phyloP scores from a whole-genome alignment of 1,140 invertebrate genomes.

The Probaryconus sp. region DNA sequence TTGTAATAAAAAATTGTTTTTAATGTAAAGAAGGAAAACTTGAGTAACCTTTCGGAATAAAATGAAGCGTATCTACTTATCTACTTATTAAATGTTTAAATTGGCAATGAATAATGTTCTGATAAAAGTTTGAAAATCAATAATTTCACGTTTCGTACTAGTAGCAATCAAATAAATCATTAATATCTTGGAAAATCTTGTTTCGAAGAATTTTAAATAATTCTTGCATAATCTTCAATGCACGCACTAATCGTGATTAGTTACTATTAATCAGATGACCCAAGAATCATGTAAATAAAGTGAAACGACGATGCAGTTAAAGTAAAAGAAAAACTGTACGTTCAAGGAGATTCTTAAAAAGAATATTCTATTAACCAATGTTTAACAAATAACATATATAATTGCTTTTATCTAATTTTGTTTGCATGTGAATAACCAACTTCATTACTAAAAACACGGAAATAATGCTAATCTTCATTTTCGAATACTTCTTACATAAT shows the following conservation, averaged over 20 bases:
- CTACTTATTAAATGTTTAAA: too few species aligned
- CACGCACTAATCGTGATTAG: conserved; percentile 37
- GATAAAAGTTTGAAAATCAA: too few species aligned
- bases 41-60: too few species aligned
- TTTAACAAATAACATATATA: background rate
- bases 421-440: background rate
- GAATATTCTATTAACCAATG: conserved; percentile 17
- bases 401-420: conserved; percentile 2
- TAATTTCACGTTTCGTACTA: conserved; percentile 16
- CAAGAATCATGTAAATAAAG: conserved; percentile 53
- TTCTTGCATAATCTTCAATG: conserved; percentile 48
- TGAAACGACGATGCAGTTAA: conserved; percentile 16
- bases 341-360: conserved; percentile 21
- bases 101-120: too few species aligned
- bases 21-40: too few species aligned
- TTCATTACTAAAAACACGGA: background rate
- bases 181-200: conserved; percentile 50
- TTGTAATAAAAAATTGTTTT: too few species aligned
- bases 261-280: conserved; percentile 57
- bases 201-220: conserved; percentile 51
- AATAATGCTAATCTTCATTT: conserved; percentile 3
- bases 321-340: conserved; percentile 26
- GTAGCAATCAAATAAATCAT: conserved; percentile 37
- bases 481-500: conserved; percentile 21
- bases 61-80: too few species aligned